Base-by-base conservation (phyloP, 2,797 vertebrate genomes). In the Cyprinodon diabolis region DNA sequence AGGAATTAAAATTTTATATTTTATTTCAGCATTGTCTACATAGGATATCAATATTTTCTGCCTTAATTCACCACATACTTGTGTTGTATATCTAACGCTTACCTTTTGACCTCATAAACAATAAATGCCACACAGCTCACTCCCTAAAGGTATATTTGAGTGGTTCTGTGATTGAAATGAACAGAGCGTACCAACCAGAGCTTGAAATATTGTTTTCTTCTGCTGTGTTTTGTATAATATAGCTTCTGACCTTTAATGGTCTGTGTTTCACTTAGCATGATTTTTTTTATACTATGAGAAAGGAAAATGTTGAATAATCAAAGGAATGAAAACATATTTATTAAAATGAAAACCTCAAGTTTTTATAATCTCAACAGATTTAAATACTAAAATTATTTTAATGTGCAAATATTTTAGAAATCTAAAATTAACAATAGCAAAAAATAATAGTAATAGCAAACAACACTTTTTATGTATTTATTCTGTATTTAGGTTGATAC, bases 51-150 rank as follows among this genome's bases (percentile, higher is more conserved):
- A 71, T 37, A 11, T 55, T 30, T 35, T 45, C 11, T 49, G 4
- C 1, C 12, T 68, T n/a, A 68, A 5, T 66, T 43, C 14, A 6
- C 8, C 30, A 70, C 51, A 43, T 43, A 75, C n/a, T 15, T 63
- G 11, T 63, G 43, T 37, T 1, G 15, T 40, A 63, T 69, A 54
- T 35, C 40, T 52, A 40, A n/a, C 47, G 60, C 40, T 43, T 10
- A n/a, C 66, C 67, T 69, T 77, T 52, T 62, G 69, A 69, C 12
- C 8, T 56, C 43, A 54, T 75, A 47, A 75, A 72, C 74, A 12
- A 30, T 69, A 17, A n/a, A 45, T 25, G 23, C 40, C 72, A 69
- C 72, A 69, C 43, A 58, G 60, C 2, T 74, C 43, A 45, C 23
- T 56, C 68, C 69, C 55, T 65, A 10, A 4, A 72, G 14, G 55